phyloP scores from a whole-genome alignment of 37 sponge, comb jelly and placozoan genomes.

The Aphrocallistes beatrix region DNA sequence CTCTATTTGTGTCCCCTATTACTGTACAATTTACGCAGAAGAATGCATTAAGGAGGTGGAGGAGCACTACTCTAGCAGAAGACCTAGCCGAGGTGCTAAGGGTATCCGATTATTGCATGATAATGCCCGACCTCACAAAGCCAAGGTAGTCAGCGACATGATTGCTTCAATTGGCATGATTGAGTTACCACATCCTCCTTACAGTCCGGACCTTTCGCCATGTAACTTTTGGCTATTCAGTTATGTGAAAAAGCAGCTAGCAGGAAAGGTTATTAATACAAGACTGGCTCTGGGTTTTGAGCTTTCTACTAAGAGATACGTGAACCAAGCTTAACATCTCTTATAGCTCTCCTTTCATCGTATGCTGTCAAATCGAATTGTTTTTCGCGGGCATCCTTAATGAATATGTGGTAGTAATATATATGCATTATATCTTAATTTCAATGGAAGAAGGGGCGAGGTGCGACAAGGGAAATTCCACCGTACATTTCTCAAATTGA shows the following conservation, averaged over 20 bases:
- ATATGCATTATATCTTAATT: no score
- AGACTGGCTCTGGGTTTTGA: neutral
- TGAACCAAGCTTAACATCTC: no score
- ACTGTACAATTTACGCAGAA: neutral
- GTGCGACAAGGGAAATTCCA: no score
- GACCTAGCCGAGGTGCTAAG: neutral
- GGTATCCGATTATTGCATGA: neutral
- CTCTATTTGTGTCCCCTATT: neutral
- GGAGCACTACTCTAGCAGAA: neutral
- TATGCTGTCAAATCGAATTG: no score
- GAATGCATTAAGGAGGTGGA: neutral
- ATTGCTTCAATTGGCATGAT: neutral
- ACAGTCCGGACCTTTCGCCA: neutral
- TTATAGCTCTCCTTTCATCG: no score
- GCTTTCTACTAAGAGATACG: no score
- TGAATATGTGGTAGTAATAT: no score
- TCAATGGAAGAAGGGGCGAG: no score
- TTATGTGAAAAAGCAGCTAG: neutral
- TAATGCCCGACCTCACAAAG: neutral
- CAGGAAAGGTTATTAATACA: neutral
- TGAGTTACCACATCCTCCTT: neutral
- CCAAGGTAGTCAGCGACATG: neutral
- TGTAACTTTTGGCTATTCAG: neutral
- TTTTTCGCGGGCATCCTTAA: no score
- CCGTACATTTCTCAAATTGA: no score